Evolutionary conservation across 2,113 vertebrate genomes (phyloP), one percentile per base, ranked within the genome.

Genomic region (Hypomesus transpacificus): DNA sequence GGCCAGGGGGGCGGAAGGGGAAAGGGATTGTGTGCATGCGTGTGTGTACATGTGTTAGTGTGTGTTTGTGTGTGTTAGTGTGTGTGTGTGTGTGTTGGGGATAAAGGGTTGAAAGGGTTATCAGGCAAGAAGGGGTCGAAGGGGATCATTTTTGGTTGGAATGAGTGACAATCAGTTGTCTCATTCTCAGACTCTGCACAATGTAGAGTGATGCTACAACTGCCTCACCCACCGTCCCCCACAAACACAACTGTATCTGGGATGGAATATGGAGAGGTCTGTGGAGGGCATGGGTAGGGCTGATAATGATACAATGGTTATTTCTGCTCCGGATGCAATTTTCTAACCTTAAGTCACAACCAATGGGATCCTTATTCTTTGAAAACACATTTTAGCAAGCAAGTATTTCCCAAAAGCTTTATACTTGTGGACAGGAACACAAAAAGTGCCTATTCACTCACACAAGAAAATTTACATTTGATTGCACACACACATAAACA

Each of bases 11-110:
- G 64, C 1, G 3, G 58, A 21, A 13, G 63, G 77, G 70, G 66
- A 71, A 70, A 77, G 70, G 67, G 70, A 70, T 66, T 76, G 71
- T 67, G 67, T 5, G 17, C 60, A 22, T 26, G 21, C 22, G 18
- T 61, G 14, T 11, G 34, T 22, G n/a, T 34, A 28, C 60, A 13
- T 18, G 54, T 50, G 26, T 70, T n/a, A n/a, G 18, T 61, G 14
- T n/a, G n/a, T n/a, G n/a, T n/a, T n/a, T n/a, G n/a, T 11, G n/a
- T 22, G 22, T 34, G 51, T 50, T 20, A 69, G 31, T 65, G 31
- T 39, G 18, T 51, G 22, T 34, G 56, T 65, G 14, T 20, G 54
- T 50, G 26, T 69, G 69, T 24, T 21, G 6, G 34, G 18, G 21
- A 13, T 65, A 31, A 9, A 21, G 26, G 21, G 22, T 50, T 51